These are phyloP conservation scores for Mungos mungo DNA, from an alignment of 2,113 vertebrate genomes.

Conservation along the genomic window DNA sequence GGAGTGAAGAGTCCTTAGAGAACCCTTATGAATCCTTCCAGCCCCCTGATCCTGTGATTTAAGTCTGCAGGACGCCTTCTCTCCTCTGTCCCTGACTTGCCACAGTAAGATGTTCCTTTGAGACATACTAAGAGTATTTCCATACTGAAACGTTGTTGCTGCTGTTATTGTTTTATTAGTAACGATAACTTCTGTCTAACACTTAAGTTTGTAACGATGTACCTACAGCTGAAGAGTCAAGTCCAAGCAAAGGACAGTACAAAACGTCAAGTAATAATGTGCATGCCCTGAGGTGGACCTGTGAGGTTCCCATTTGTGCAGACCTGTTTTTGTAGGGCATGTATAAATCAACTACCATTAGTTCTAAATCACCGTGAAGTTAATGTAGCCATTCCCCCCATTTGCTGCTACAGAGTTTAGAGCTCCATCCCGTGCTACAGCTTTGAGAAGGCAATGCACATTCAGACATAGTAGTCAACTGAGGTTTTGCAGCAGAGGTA, in stretches of 20 bases:
- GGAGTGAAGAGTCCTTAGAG: background rate
- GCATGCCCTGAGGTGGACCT: background rate
- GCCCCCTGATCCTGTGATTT: constrained; percentile 1
- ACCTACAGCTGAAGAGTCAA: background rate
- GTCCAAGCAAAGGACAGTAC: background rate
- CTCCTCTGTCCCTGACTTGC: background rate
- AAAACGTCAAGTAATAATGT: background rate
- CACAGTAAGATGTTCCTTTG: background rate
- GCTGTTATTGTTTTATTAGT: background rate
- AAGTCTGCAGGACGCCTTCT: background rate
- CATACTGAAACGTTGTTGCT: background rate
- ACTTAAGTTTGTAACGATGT: background rate
- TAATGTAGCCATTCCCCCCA: background rate
- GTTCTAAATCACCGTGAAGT: background rate
- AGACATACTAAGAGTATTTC: background rate
- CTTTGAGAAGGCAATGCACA: constrained; percentile 27
- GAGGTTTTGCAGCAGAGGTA: background rate
- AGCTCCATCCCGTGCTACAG: background rate
- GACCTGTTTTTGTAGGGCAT: background rate
- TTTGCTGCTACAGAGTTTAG: background rate
- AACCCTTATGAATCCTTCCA: background rate
- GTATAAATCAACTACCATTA: background rate
- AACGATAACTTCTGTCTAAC: background rate
- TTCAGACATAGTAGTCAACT: background rate
- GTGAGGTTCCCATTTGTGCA: background rate